Evolutionary conservation across 2,888 invertebrate genomes (phyloP).

Genomic region (Ceraclea dissimilis): DNA sequence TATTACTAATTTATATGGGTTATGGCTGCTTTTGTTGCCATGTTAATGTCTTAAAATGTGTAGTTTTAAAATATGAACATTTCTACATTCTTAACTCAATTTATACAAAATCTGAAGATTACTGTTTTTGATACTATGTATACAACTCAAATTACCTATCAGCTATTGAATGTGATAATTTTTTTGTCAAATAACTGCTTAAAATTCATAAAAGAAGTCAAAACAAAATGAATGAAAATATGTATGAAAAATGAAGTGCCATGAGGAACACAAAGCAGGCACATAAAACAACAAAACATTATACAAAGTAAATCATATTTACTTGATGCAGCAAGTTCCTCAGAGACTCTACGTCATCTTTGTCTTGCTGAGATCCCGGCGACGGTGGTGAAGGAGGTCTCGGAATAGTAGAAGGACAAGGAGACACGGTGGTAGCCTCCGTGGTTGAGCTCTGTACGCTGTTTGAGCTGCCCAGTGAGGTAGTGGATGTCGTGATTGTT

Average conservation of each 20-base stretch:
- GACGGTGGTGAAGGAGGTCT: constrained; percentile 36
- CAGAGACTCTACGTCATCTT: constrained; percentile 63
- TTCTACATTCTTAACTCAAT: no score
- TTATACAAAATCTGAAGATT: no score
- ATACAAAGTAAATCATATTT: constrained; percentile 27
- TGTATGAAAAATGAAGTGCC: constrained; percentile 12
- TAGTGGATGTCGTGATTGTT: constrained; percentile 21
- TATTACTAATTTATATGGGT: no score
- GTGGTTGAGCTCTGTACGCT: background rate
- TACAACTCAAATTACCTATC: no score
- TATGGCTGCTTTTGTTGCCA: no score
- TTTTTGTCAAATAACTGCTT: no score
- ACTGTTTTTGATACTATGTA: no score
- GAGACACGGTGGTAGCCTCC: constrained; percentile 35
- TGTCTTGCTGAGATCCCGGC: constrained; percentile 33
- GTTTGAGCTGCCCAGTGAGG: constrained; percentile 6
- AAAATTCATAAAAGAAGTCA: background rate
- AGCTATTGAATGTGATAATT: no score
- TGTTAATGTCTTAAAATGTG: no score
- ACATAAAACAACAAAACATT: background rate
- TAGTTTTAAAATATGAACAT: no score
- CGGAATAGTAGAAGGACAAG: constrained; percentile 39
- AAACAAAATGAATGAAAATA: background rate
- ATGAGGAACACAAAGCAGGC: constrained; percentile 4
- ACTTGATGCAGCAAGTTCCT: constrained; percentile 74